These are phyloP conservation scores for Ormyrus pomaceus DNA, from an alignment of 2,888 invertebrate species.

Conservation along the genomic window DNA sequence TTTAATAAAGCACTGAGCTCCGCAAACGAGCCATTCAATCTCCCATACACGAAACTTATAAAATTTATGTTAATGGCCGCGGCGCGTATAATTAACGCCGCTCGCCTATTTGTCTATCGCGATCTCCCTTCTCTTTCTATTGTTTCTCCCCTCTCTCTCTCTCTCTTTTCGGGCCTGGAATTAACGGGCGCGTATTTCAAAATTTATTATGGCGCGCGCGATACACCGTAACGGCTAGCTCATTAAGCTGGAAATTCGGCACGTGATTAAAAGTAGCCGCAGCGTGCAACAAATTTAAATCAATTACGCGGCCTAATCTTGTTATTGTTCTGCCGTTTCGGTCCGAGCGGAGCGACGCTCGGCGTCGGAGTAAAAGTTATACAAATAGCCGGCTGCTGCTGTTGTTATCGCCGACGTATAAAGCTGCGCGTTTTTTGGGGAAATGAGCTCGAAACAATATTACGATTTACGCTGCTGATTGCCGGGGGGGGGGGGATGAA, in stretches of 20 bases:
- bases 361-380: no score
- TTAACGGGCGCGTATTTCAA: conserved; percentile 19
- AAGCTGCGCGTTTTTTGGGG: no score
- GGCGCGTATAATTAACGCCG: conserved; percentile 22
- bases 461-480: no score
- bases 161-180: not conserved
- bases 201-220: conserved; percentile 11
- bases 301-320: conserved; percentile 26
- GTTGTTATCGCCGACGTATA: no score
- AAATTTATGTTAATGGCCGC: conserved; percentile 44
- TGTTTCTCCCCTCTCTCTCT: not conserved
- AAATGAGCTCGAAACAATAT: no score
- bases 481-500: no score
- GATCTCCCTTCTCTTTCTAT: conserved; percentile 1
- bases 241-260: conserved; percentile 20
- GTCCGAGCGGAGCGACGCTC: no score
- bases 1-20: no score
- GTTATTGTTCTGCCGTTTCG: not conserved
- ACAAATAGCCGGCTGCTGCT: no score
- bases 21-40: no score
- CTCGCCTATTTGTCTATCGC: conserved; percentile 29
- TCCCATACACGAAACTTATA: not conserved
- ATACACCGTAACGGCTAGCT: conserved; percentile 7
- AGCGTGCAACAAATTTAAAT: conserved; percentile 13
- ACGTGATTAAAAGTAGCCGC: conserved; percentile 2